phyloP scores from a whole-genome alignment of 2,888 invertebrate species.

The Tipula lateralis region DNA sequence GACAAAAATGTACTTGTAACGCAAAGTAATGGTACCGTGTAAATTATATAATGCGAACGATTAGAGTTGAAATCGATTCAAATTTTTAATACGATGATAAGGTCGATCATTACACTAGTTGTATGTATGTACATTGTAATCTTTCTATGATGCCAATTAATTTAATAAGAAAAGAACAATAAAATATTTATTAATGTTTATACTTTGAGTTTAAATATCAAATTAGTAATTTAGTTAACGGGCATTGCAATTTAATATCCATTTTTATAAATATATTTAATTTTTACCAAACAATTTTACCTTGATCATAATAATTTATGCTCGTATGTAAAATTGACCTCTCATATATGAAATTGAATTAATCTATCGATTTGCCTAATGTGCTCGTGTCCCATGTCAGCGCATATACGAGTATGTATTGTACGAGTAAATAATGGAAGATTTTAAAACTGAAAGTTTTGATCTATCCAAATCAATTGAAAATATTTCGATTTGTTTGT shows the following conservation, averaged over 20 bases:
- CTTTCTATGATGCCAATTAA: not conserved
- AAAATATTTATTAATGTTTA: not conserved
- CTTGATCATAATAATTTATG: not conserved
- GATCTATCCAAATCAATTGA: too few relatives aligned
- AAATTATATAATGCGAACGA: not conserved
- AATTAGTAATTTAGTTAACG: not conserved
- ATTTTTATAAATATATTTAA: too few relatives aligned
- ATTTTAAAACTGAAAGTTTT: too few relatives aligned
- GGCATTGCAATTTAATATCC: not conserved
- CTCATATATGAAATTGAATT: not conserved
- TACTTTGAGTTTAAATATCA: not conserved
- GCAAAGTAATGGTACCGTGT: not conserved
- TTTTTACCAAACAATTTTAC: not conserved
- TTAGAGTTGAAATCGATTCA: conserved; percentile 6
- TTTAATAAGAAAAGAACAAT: conserved; percentile 19
- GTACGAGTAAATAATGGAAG: too few relatives aligned
- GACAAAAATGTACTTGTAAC: not conserved
- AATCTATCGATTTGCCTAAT: too few relatives aligned
- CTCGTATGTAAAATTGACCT: not conserved
- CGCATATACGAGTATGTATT: too few relatives aligned
- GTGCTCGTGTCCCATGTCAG: too few relatives aligned
- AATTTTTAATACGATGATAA: not conserved
- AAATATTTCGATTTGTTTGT: too few relatives aligned
- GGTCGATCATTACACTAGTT: not conserved
- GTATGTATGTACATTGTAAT: not conserved